Evolutionary conservation across 2,888 invertebrate species (phyloP).

Genomic region (Drosophila vallismaia): DNA sequence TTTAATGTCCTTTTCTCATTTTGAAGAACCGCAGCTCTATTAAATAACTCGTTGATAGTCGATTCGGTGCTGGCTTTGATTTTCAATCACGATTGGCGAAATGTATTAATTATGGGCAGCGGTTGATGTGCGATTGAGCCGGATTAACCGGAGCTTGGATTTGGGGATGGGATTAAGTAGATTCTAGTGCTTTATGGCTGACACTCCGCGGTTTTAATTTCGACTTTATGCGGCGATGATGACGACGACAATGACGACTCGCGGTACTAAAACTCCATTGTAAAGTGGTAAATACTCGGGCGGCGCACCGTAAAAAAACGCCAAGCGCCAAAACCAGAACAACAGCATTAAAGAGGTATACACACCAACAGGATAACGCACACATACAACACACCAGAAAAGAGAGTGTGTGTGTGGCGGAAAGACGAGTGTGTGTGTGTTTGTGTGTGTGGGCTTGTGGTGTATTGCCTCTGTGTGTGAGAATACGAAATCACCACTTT

Average conservation of each 20-base stretch:
- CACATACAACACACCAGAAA: slow-evolving; percentile 15
- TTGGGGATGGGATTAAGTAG: slow-evolving; percentile 53
- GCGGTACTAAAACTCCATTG: slow-evolving; percentile 81
- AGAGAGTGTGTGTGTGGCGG: slow-evolving; percentile 25
- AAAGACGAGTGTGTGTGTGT: slow-evolving; percentile 17
- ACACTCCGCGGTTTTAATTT: slow-evolving; percentile 80
- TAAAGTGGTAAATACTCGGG: slow-evolving; percentile 80
- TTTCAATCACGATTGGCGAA: slow-evolving; percentile 24
- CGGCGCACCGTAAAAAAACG: slow-evolving; percentile 79
- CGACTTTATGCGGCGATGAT: slow-evolving; percentile 82
- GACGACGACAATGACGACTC: slow-evolving; percentile 82
- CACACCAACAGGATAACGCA: slow-evolving; percentile 21
- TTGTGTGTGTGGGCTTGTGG: slow-evolving; percentile 19
- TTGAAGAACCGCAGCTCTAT: slow-evolving; percentile 2
- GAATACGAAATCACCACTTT: slow-evolving; percentile 75
- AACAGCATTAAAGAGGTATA: slow-evolving; percentile 72
- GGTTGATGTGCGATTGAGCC: slow-evolving; percentile 42
- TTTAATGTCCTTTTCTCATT: not conserved
- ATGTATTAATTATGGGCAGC: slow-evolving; percentile 22
- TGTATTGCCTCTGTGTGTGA: slow-evolving; percentile 44
- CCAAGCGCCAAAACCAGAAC: slow-evolving; percentile 79
- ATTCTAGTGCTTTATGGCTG: slow-evolving; percentile 72
- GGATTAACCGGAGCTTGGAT: slow-evolving; percentile 41
- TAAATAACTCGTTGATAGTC: not conserved
- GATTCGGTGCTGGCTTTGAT: slow-evolving; percentile 5